Base-by-base conservation (phyloP, 2,797 vertebrate genomes). In the Malacoraja senta region DNA sequence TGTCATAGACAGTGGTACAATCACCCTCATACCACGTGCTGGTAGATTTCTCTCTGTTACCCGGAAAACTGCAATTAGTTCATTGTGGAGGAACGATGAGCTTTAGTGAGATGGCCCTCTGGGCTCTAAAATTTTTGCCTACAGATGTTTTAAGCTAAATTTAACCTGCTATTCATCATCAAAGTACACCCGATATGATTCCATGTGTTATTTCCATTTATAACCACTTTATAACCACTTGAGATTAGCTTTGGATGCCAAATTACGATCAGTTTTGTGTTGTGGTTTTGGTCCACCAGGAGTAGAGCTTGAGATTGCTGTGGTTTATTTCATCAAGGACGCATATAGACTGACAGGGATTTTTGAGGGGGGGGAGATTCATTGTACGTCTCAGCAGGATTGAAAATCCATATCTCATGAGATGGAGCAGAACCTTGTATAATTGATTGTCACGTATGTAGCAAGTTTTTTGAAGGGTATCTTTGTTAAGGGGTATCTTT, bases 251-350 rank as follows among this genome's bases (percentile, higher is more conserved):
- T 32, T 68, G 61, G 17, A 35, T 88, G 29, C 63, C 84, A 88
- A 65, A 88, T 88, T 84, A 65, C 32, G 58, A 29, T n/a, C 84
- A 29, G 2, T 61, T 88, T 88, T 88, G 81, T 84, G 81, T 84
- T 84, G 44, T 61, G 44, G 81, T 61, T 84, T 84, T 58, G 19
- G 53, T 53, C 53, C 26, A 88, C 15, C 29, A 68, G 63, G 17
- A 65, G 13, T 17, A n/a, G 61, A 65, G n/a, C 12, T 88, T 88
- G 63, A 83, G n/a, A 88, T 21, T 65, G 29, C n/a, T 17, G 17
- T 65, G 17, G 8, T n/a, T 32, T 68, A 88, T 65, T 32, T 88
- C 61, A 65, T 15, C n/a, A n/a, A 53, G 17, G 38, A 61, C 81
- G 26, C 81, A 61, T 61, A 26, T 29, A 32, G 29, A 8, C 29